Conservation (phyloP, 2,888 invertebrate species). For the Tolmerus cingulatus region DNA sequence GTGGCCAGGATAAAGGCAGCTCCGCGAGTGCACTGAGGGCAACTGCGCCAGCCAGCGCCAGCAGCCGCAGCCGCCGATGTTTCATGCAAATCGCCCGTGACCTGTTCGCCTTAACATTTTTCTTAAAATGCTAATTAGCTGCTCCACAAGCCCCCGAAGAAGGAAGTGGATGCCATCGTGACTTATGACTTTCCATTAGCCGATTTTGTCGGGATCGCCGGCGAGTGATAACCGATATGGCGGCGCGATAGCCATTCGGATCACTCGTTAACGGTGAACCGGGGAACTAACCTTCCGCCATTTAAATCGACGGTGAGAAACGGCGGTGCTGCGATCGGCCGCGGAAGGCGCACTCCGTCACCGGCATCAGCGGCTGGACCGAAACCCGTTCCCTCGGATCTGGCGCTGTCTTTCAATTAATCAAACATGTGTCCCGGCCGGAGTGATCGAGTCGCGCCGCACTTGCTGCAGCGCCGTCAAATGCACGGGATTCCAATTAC, state of each 20-base stretch:
- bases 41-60: neutral
- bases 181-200: slow-evolving; percentile 42
- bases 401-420: slow-evolving; percentile 43
- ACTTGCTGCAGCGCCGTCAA: slow-evolving; percentile 25
- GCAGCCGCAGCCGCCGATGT: neutral
- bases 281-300: neutral
- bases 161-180: slow-evolving; percentile 37
- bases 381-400: slow-evolving; percentile 30
- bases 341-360: neutral
- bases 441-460: slow-evolving; percentile 24
- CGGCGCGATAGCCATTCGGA: slow-evolving; percentile 15
- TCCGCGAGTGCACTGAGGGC: neutral
- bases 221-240: slow-evolving; percentile 39
- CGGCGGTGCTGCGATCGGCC: slow-evolving; percentile 7
- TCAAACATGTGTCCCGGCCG: slow-evolving; percentile 39
- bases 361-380: neutral
- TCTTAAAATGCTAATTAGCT: slow-evolving; percentile 39
- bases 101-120: slow-evolving; percentile 34
- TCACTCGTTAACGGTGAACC: slow-evolving; percentile 19
- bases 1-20: neutral
- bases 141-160: neutral
- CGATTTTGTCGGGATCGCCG: slow-evolving; percentile 27
- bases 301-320: slow-evolving; percentile 2
- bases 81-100: slow-evolving; percentile 43
- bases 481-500: slow-evolving; percentile 33